These are phyloP conservation scores for Neolamprologus fasciatus DNA, from an alignment of 2,113 vertebrate species.

Conservation along the genomic window DNA sequence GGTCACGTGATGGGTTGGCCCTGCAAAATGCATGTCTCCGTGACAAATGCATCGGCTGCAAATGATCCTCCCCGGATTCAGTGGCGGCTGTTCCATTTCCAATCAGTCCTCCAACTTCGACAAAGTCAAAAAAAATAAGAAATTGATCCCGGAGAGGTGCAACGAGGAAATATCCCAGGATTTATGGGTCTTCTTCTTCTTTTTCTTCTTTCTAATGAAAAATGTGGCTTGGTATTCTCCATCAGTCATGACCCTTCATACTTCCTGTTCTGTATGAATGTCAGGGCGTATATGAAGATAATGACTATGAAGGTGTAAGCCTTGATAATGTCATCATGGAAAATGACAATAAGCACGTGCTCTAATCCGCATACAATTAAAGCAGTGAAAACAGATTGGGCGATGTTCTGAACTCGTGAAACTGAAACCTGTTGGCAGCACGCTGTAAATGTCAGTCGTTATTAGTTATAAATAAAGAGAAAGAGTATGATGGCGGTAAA, in stretches of 20 bases:
- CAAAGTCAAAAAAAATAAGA: conserved; percentile 20
- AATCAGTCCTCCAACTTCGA: conserved; percentile 23
- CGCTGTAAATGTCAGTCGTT: not conserved
- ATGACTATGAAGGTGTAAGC: not conserved
- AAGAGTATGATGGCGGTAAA: not conserved
- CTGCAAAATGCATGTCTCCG: not conserved
- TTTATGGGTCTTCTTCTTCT: not conserved
- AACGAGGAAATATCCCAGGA: conserved; percentile 11
- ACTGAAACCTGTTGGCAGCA: not conserved
- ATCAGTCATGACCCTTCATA: conserved; percentile 11
- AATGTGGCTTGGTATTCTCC: not conserved
- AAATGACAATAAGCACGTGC: not conserved
- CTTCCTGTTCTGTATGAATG: not conserved
- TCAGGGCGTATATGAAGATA: conserved; percentile 7
- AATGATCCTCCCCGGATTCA: not conserved
- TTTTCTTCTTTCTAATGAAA: not conserved
- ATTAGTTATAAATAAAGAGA: not conserved
- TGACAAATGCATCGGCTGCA: conserved; percentile 6
- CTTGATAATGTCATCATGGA: not conserved
- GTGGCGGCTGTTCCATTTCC: conserved; percentile 1
- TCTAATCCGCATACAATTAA: not conserved
- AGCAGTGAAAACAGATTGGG: not conserved
- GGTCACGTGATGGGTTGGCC: not conserved
- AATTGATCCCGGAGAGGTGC: conserved; percentile 10
- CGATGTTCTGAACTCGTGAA: not conserved